Percentiles rank a stretch among this genome's conserved stretches.
Conservation (phyloP, 2,113 vertebrate species). For the Hemibagrus wyckioides region DNA sequence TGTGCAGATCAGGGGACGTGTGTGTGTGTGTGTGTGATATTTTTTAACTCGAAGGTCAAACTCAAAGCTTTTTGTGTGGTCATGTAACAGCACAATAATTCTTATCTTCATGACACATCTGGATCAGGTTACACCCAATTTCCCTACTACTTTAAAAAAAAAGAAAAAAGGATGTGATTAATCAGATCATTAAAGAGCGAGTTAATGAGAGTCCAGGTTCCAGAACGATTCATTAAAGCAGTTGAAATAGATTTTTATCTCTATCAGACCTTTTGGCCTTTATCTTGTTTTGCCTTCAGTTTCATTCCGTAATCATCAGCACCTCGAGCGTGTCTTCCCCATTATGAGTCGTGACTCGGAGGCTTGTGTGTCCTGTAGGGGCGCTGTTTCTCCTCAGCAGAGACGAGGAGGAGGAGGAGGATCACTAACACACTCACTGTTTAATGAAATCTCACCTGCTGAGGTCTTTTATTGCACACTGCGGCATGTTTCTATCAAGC, state of each 20-base stretch:
- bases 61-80: not conserved
- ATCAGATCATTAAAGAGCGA: not conserved
- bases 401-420: not conserved
- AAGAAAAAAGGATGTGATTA: not conserved
- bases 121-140: not conserved
- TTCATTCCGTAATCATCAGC: not conserved
- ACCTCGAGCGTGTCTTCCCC: not conserved
- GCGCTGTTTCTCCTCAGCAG: not conserved
- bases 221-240: not conserved
- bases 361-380: slow-evolving; percentile 16
- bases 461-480: slow-evolving; percentile 19
- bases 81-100: not conserved
- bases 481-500: slow-evolving; percentile 20
- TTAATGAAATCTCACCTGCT: slow-evolving; percentile 41
- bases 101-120: not conserved
- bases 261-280: not conserved
- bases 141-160: not conserved
- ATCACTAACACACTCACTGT: not conserved
- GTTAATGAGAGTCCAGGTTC: not conserved
- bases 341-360: not conserved
- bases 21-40: not conserved
- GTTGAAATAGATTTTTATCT: not conserved
- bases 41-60: not conserved
- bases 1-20: no score
- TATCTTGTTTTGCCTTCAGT: not conserved